Base-by-base conservation (phyloP, 2,888 invertebrate genomes). In the Hypsopygia costalis region DNA sequence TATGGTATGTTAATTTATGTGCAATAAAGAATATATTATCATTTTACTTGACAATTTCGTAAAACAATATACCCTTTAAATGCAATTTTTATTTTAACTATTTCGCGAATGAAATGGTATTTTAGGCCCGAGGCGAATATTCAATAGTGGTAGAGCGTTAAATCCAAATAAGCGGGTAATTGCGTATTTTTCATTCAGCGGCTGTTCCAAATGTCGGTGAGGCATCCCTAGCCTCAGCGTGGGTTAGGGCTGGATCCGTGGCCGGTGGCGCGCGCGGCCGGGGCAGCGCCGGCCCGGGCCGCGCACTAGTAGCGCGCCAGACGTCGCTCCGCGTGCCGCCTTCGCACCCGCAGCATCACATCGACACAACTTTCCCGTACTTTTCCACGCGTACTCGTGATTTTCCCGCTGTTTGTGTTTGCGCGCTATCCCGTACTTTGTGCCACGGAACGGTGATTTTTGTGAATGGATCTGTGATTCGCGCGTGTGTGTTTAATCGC, bases 281-380 rank as follows among this genome's bases (percentile, higher is more conserved):
- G 41, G 37, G 36, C 40, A 10, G 36, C 41, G 37, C 31, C 11
- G 40, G 32, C 46, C 72, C 68, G 65, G 69, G 67, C 63, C 55
- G 43, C 63, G 43, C 16, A 44, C 57, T 56, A 79, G 78, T 79
- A 50, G 63, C 69, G 70, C 64, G 69, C 57, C 62, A 62, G 63
- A 60, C 65, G 67, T 55, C 69, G 62, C 55, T 58, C 56, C 62
- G 71, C 59, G 55, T 60, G 61, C 70, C 53, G 62, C 66, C 55
- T 62, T 55, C 50, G 49, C 50, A 41, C 43, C 42, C 48, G 38
- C 44, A 43, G 37, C 43, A 42, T 40, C 41, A 36, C 36, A 34
- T 34, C 36, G 44, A 43, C 46, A 29, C 52, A 64, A 69, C 61
- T 69, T 72, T 69, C 58, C 61, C 71, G 71, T 61, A 69, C 62